Conservation (phyloP, 2,888 invertebrate genomes). For the Panzeria rudis region DNA sequence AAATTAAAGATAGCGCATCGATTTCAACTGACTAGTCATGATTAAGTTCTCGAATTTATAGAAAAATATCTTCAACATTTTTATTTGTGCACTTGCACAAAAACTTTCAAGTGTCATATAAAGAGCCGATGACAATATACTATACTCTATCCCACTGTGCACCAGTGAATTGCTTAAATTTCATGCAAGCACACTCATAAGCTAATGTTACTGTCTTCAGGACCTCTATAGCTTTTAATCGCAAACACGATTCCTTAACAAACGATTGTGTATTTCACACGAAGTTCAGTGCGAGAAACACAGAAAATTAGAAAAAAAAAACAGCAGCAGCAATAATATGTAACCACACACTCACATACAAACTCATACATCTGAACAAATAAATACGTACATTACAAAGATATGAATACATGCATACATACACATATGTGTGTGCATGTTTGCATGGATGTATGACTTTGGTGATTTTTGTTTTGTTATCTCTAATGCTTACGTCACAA, state of each 20-base stretch:
- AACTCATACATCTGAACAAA: conserved; percentile 3
- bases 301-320: background rate
- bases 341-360: conserved; percentile 14
- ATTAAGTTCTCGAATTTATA: too few relatives aligned
- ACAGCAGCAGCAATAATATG: conserved; percentile 26
- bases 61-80: too few relatives aligned
- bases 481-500: conserved; percentile 83
- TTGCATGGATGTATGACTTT: background rate
- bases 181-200: background rate
- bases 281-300: conserved; percentile 34
- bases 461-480: conserved; percentile 42
- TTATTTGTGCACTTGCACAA: too few relatives aligned
- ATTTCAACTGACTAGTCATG: too few relatives aligned
- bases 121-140: too few relatives aligned
- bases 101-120: too few relatives aligned
- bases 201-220: background rate
- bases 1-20: too few relatives aligned
- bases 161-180: background rate
- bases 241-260: conserved; percentile 44
- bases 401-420: background rate
- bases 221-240: conserved; percentile 29
- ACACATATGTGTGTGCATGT: background rate
- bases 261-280: conserved; percentile 42
- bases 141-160: background rate
- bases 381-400: background rate